Evolutionary conservation across 2,888 invertebrate species (phyloP), one percentile per base, ranked within the genome.

Genomic region (Meganola albula): DNA sequence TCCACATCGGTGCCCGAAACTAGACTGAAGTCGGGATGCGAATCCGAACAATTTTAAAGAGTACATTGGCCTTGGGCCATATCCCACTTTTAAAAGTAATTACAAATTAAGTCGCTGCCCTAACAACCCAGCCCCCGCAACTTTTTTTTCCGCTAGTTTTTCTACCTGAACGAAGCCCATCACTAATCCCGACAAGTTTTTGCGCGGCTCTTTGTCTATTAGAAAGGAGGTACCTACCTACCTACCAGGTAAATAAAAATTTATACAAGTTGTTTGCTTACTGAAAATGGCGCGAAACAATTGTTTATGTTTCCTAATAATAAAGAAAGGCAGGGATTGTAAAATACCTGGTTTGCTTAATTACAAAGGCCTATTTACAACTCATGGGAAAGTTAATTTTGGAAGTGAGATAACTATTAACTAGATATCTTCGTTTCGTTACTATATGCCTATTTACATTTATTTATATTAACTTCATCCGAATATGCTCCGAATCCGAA

Each of bases 281-380:
- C 62, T 47, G 47, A 56, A 61, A 70, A 66, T 75, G 82, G 83
- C 80, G 80, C 79, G 80, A 80, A 80, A 73, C 63, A 51, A 61
- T 44, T 79, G 80, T 83, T 80, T 80, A 82, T 79, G 80, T 83
- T 80, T 80, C 82, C 77, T 66, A 76, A 76, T 74, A 74, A 47
- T 61, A 72, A 52, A 57, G 55, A 63, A 53, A 62, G 58, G 57
- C 58, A 58, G n/a, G n/a, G n/a, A n/a, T n/a, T n/a, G n/a, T n/a
- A n/a, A n/a, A n/a, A n/a, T n/a, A n/a, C n/a, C n/a, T n/a, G n/a
- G n/a, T n/a, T n/a, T n/a, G n/a, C n/a, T n/a, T n/a, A n/a, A n/a
- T n/a, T n/a, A n/a, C n/a, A n/a, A n/a, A n/a, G n/a, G n/a, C n/a
- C n/a, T n/a, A n/a, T n/a, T n/a, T n/a, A n/a, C n/a, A n/a, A n/a